Evolutionary conservation across 1,140 invertebrate species (phyloP), one percentile per base, ranked within the genome.

Genomic region (Heliconius melpomene): DNA sequence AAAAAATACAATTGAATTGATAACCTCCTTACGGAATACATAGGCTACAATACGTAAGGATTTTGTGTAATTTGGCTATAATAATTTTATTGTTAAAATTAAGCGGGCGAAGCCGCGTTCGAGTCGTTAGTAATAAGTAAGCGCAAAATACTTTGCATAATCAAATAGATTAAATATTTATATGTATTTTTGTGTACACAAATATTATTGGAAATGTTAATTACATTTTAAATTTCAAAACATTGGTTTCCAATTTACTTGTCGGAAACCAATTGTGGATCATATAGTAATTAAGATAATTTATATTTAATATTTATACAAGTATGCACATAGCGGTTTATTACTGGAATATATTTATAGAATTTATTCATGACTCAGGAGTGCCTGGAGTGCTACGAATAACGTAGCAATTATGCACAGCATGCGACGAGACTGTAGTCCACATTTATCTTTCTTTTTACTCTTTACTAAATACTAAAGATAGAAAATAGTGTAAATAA

Each of bases 381-480:
- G 54, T 60, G 54, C 54, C 54, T 60, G n/a, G 54, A 60, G 54
- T 60, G 54, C 54, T 60, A 60, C 54, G 50, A 52, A 52, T 20
- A 52, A 52, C 50, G 50, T 52, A 52, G 50, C 50, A 52, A 52
- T 52, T 52, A 52, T 20, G 50, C 50, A 52, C 50, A 60, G 54
- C 54, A 60, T 60, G 54, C 54, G 54, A 60, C 54, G 8, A 57
- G 54, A 57, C 54, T 57, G n/a, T 57, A 20, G 54, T 57, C 54
- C 9, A 57, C n/a, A 57, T 57, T 57, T 57, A 57, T 57, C 54
- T 57, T 57, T 57, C 3, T n/a, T n/a, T 18, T 57, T 57, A 23
- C 7, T 23, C 54, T 23, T 9, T 23, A 57, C 20, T 23, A 57
- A 57, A 20, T 32, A 0, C 29, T 5, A 32, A 32, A 32, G 0